Percentiles rank a stretch among this genome's conserved stretches.
Conservation (phyloP, 2,797 vertebrate genomes). For the Cryptoprocta ferox region DNA sequence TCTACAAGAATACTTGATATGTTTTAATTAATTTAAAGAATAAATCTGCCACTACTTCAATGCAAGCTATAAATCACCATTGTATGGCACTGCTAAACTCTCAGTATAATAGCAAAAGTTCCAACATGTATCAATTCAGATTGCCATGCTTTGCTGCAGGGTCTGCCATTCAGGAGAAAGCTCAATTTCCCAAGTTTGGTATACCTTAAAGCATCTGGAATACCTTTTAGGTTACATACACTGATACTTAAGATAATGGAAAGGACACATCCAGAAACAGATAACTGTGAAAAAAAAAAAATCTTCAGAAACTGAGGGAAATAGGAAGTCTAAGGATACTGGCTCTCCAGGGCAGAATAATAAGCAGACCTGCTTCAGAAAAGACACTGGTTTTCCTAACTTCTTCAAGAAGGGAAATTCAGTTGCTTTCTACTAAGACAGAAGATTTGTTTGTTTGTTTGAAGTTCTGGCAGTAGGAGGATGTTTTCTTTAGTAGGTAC, state of each 20-base stretch:
- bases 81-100: background rate
- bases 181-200: background rate
- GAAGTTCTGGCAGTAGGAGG: background rate
- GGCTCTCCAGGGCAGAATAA: background rate
- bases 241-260: background rate
- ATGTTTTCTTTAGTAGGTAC: background rate
- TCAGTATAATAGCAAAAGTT: background rate
- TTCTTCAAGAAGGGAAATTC: background rate
- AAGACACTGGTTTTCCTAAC: background rate
- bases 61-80: background rate
- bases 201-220: background rate
- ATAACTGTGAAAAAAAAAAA: background rate
- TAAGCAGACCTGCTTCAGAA: background rate
- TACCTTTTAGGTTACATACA: background rate
- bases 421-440: background rate
- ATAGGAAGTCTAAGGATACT: background rate
- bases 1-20: background rate
- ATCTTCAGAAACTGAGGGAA: background rate
- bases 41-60: background rate
- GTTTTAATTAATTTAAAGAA: constrained; percentile 8
- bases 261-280: background rate
- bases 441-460: background rate
- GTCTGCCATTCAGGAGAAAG: background rate
- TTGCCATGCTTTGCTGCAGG: background rate
- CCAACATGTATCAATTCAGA: background rate